Evolutionary conservation across 2,888 invertebrate genomes (phyloP).

Genomic region (Campaea margaritaria): DNA sequence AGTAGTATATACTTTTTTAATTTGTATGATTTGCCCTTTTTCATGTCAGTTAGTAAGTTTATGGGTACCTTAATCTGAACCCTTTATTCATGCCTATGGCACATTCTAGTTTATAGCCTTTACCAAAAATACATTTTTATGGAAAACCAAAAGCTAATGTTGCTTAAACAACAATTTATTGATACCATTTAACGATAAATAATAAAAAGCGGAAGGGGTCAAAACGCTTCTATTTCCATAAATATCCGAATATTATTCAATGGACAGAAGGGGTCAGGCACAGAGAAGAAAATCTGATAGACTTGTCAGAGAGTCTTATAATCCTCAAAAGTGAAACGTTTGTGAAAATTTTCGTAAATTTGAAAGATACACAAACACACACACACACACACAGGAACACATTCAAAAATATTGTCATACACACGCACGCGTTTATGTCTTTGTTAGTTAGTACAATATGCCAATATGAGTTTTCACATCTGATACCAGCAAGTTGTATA

Average conservation of each 20-base stretch:
- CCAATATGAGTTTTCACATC: too few species aligned
- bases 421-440: too few species aligned
- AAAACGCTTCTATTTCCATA: constrained; percentile 72
- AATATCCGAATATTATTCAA: constrained; percentile 64
- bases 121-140: constrained; percentile 35
- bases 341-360: too few species aligned
- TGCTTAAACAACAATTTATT: constrained; percentile 75
- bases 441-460: too few species aligned
- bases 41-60: too few species aligned
- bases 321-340: not conserved
- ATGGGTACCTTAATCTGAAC: too few species aligned
- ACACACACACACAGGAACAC: too few species aligned
- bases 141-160: constrained; percentile 70
- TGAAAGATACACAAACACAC: too few species aligned
- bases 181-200: constrained; percentile 76
- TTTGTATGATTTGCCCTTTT: too few species aligned
- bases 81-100: not conserved
- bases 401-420: too few species aligned
- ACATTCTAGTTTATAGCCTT: constrained; percentile 14
- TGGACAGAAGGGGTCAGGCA: constrained; percentile 66
- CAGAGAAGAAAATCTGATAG: not conserved
- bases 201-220: constrained; percentile 71
- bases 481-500: too few species aligned
- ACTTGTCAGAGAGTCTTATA: not conserved
- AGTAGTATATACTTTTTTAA: too few species aligned